phyloP scores from a whole-genome alignment of 2,888 invertebrate species.

The Aphidius colemani region DNA sequence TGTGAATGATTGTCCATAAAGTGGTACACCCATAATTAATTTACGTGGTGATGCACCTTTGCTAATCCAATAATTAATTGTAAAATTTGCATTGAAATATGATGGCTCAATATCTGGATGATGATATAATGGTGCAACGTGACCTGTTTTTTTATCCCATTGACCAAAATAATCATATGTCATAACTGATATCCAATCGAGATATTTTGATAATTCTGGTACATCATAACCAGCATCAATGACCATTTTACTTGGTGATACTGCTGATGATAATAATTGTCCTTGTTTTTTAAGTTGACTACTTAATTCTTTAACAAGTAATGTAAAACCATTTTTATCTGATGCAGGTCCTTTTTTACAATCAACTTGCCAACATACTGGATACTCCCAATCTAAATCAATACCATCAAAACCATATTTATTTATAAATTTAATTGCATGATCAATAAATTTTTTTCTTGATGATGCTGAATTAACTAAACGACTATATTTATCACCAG shows the following conservation, averaged over 20 bases:
- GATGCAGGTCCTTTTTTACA: conserved; percentile 83
- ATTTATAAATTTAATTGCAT: conserved; percentile 76
- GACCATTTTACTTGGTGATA: conserved; percentile 85
- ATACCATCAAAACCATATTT: conserved; percentile 88
- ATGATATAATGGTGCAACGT: conserved; percentile 82
- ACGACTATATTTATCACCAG: conserved; percentile 86
- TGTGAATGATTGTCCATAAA: conserved; percentile 87
- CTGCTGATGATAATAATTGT: conserved; percentile 79
- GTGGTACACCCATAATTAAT: conserved; percentile 86
- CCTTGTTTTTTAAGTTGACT: conserved; percentile 70
- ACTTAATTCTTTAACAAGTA: conserved; percentile 74
- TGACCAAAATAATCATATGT: conserved; percentile 91
- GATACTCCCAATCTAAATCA: conserved; percentile 96
- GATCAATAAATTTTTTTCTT: conserved; percentile 74
- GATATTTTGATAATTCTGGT: conserved; percentile 71
- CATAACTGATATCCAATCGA: conserved; percentile 93
- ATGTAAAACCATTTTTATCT: conserved; percentile 80
- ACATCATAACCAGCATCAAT: conserved; percentile 87
- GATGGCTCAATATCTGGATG: conserved; percentile 81
- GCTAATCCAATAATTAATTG: conserved; percentile 87
- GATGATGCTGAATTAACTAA: conserved; percentile 78
- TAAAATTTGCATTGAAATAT: conserved; percentile 85
- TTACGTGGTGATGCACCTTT: conserved; percentile 82
- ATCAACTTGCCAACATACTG: conserved; percentile 88
- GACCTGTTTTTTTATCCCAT: conserved; percentile 91